A percentile compares a stretch with the other conserved stretches of the same genome.
phyloP scores from a whole-genome alignment of 1,140 invertebrate species.

The Drosophila grimshawi region DNA sequence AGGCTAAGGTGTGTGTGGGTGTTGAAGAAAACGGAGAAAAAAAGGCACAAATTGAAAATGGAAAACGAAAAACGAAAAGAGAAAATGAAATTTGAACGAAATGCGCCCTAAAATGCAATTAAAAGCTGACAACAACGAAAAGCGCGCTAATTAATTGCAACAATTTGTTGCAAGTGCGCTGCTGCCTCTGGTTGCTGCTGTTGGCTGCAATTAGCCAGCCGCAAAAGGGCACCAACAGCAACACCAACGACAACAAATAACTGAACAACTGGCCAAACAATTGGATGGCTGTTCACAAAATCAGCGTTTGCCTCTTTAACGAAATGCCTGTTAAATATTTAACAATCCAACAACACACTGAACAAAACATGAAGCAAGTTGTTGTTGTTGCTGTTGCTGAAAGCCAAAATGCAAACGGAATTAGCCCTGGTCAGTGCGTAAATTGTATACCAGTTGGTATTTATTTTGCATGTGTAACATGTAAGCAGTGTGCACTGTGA shows the following conservation, averaged over 20 bases:
- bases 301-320: slow-evolving; percentile 37
- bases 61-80: slow-evolving; percentile 45
- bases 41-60: slow-evolving; percentile 33
- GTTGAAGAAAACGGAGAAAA: neutral
- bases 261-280: slow-evolving; percentile 41
- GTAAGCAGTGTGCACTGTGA: slow-evolving; percentile 15
- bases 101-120: slow-evolving; percentile 58
- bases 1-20: slow-evolving; percentile 22
- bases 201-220: slow-evolving; percentile 70
- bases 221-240: slow-evolving; percentile 31
- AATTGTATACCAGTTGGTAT: neutral
- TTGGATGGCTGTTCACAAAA: slow-evolving; percentile 16
- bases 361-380: slow-evolving; percentile 26
- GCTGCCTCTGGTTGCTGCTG: slow-evolving; percentile 11
- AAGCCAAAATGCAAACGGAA: slow-evolving; percentile 72
- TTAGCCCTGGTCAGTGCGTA: slow-evolving; percentile 73
- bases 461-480: slow-evolving; percentile 14
- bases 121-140: slow-evolving; percentile 48
- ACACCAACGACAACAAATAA: neutral
- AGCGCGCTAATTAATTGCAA: slow-evolving; percentile 70
- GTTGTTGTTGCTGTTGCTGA: slow-evolving; percentile 38
- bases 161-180: slow-evolving; percentile 41
- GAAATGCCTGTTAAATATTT: slow-evolving; percentile 68
- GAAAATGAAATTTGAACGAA: slow-evolving; percentile 54
- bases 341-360: slow-evolving; percentile 19